phyloP scores from a whole-genome alignment of 2,797 vertebrate genomes.

The Tamandua tetradactyla region DNA sequence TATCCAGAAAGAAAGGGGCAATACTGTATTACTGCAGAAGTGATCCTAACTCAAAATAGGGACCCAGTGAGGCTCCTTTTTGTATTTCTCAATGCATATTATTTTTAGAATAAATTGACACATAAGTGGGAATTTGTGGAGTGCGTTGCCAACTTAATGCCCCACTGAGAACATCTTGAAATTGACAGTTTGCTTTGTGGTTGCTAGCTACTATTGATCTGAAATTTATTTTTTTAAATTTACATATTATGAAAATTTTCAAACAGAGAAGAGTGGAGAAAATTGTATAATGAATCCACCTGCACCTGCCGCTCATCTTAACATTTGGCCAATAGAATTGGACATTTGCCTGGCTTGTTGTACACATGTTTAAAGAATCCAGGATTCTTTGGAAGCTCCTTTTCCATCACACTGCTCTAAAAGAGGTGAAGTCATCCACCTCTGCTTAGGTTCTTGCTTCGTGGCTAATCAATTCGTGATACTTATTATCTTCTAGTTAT shows the following conservation, averaged over 20 bases:
- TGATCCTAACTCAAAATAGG: not conserved
- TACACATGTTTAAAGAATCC: not conserved
- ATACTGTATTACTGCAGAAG: not conserved
- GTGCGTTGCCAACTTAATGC: not conserved
- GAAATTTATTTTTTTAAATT: conserved; percentile 40
- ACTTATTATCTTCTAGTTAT: not conserved
- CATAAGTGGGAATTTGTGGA: not conserved
- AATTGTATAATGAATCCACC: not conserved
- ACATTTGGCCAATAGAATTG: not conserved
- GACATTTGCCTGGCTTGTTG: conserved; percentile 5
- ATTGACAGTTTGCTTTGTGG: not conserved
- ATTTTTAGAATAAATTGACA: conserved; percentile 33
- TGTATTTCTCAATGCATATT: not conserved
- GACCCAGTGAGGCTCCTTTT: not conserved
- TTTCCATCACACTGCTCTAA: not conserved
- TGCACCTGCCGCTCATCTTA: not conserved
- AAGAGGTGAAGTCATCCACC: not conserved
- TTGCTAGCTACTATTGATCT: conserved; percentile 4
- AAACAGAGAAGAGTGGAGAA: not conserved
- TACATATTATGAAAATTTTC: not conserved
- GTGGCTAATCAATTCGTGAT: not conserved
- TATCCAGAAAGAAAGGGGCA: not conserved
- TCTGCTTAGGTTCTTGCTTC: not conserved
- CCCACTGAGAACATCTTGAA: conserved; percentile 10
- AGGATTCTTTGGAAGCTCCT: not conserved